Conservation (phyloP, 2,113 vertebrate species). For the Thymallus thymallus region DNA sequence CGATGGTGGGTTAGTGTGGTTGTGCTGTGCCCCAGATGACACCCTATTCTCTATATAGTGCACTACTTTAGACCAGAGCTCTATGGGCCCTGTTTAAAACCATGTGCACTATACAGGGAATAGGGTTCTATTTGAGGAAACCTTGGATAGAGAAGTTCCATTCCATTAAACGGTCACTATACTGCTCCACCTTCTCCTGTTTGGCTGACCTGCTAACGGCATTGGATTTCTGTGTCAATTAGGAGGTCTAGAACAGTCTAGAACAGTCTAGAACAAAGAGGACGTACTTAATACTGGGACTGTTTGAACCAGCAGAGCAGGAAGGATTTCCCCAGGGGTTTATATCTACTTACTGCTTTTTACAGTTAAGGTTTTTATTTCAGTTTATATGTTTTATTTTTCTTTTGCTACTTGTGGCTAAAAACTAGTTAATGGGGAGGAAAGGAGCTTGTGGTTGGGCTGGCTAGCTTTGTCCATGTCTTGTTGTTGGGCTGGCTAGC, state of each 20-base stretch:
- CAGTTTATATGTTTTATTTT: slow-evolving; percentile 22
- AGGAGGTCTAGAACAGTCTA: slow-evolving; percentile 60
- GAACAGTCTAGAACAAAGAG: slow-evolving; percentile 55
- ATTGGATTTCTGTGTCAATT: slow-evolving; percentile 59
- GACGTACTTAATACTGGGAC: slow-evolving; percentile 10
- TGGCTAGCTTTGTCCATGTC: slow-evolving; percentile 62
- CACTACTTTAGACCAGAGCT: too few species aligned
- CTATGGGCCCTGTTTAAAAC: too few species aligned
- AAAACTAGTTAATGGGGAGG: slow-evolving; percentile 52
- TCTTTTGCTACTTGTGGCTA: slow-evolving; percentile 66
- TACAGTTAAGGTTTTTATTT: slow-evolving; percentile 50
- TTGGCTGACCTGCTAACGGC: slow-evolving; percentile 36
- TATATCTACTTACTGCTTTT: slow-evolving; percentile 61
- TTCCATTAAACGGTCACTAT: slow-evolving; percentile 62
- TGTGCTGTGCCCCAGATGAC: slow-evolving; percentile 16
- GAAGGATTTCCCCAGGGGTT: slow-evolving; percentile 44
- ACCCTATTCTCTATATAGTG: too few species aligned
- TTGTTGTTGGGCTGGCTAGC: slow-evolving; percentile 55
- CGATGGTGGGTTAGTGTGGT: slow-evolving; percentile 1
- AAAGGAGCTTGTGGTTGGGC: slow-evolving; percentile 43
- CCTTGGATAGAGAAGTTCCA: slow-evolving; percentile 56
- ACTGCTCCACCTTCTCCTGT: slow-evolving; percentile 43
- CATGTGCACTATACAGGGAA: too few species aligned
- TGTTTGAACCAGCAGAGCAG: slow-evolving; percentile 58
- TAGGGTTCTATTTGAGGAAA: too few species aligned